These are phyloP conservation scores for Graphium colonna DNA, from an alignment of 2,888 invertebrate genomes.

Conservation along the genomic window DNA sequence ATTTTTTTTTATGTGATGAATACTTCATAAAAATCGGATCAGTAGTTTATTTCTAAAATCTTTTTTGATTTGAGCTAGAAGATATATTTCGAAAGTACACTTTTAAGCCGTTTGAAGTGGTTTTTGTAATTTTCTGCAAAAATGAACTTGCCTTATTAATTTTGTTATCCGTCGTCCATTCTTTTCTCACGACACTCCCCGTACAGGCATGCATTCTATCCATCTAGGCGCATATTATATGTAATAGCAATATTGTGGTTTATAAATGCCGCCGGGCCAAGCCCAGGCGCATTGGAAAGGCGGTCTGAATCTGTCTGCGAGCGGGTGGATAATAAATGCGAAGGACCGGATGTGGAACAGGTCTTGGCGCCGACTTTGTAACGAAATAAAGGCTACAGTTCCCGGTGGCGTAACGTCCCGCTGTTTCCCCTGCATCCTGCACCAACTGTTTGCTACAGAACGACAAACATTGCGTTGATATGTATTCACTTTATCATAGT, in stretches of 20 bases:
- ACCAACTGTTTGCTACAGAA: too few species aligned
- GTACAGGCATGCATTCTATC: neutral
- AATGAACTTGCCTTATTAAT: too few species aligned
- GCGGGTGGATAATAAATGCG: constrained; percentile 16
- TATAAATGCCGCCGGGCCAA: constrained; percentile 21
- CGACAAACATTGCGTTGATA: too few species aligned
- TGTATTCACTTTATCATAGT: too few species aligned
- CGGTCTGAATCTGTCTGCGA: constrained; percentile 18
- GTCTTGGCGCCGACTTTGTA: constrained; percentile 8
- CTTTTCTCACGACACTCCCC: constrained; percentile 8
- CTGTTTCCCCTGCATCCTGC: neutral
- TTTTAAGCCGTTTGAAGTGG: too few species aligned
- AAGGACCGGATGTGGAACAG: constrained; percentile 21
- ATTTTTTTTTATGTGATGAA: too few species aligned
- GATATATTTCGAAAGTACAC: too few species aligned
- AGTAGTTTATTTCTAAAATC: too few species aligned
- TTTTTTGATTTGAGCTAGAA: too few species aligned
- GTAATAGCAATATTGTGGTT: constrained; percentile 15
- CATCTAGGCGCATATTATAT: neutral
- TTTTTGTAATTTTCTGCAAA: too few species aligned
- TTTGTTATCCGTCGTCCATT: too few species aligned
- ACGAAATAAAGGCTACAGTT: constrained; percentile 8
- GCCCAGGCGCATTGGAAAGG: constrained; percentile 23
- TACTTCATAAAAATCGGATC: too few species aligned
- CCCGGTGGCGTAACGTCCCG: constrained; percentile 15